phyloP scores from a whole-genome alignment of 1,140 invertebrate species.

The Portunus trituberculatus region DNA sequence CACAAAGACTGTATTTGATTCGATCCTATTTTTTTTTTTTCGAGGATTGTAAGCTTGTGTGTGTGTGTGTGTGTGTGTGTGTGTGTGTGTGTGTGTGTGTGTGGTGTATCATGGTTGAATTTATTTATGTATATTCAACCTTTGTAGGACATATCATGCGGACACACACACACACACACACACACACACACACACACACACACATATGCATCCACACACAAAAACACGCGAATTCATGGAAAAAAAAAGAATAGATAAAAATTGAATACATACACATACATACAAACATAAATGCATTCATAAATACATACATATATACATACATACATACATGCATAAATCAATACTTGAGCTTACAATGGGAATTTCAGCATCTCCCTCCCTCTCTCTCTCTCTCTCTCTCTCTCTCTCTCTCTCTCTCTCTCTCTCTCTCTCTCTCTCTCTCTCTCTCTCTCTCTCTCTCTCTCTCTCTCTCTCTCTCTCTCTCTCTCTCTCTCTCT shows the following conservation, averaged over 20 bases:
- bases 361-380: no score
- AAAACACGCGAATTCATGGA: neutral
- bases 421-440: no score
- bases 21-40: neutral
- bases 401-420: no score
- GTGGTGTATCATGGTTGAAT: neutral
- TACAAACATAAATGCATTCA: conserved; percentile 27
- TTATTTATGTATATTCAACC: neutral
- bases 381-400: no score
- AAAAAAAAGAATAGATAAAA: neutral
- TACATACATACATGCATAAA: conserved; percentile 32
- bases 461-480: no score
- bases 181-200: conserved; percentile 22
- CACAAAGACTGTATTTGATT: neutral
- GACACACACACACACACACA: conserved; percentile 17
- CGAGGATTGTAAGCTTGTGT: neutral
- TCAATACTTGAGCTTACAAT: neutral
- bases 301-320: conserved; percentile 47
- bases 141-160: neutral
- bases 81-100: conserved; percentile 11
- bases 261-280: conserved; percentile 27
- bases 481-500: no score
- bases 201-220: conserved; percentile 22
- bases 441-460: no score
- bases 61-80: conserved; percentile 11